These are phyloP conservation scores for Pseudochirops cupreus DNA, from an alignment of 2,797 vertebrate species.

Conservation along the genomic window DNA sequence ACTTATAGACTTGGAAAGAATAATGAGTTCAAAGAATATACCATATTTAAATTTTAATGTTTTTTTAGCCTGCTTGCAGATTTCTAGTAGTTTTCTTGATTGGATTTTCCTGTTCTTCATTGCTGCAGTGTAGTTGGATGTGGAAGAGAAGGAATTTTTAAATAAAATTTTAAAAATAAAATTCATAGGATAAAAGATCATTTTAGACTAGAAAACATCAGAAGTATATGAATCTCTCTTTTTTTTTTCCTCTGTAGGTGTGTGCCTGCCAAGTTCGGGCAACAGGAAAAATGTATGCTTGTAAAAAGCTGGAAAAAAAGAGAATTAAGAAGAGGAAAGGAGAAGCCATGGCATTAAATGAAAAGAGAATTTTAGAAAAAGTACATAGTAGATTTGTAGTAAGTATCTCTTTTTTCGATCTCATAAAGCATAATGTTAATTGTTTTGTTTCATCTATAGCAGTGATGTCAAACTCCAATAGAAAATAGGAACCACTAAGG, in stretches of 20 bases:
- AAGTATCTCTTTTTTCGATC: slow-evolving; percentile 86
- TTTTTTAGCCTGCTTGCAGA: not conserved
- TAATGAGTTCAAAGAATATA: not conserved
- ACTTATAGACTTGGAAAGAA: not conserved
- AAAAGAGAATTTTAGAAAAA: slow-evolving; percentile 97
- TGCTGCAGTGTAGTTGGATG: not conserved
- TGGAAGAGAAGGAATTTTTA: not conserved
- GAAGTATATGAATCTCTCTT: not conserved
- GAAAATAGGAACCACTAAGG: not conserved
- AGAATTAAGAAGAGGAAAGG: slow-evolving; percentile 96
- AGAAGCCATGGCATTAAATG: slow-evolving; percentile 96
- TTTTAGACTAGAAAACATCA: not conserved
- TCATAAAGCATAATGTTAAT: not conserved
- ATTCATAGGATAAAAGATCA: not conserved
- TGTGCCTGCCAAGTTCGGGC: slow-evolving; percentile 97
- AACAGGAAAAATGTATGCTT: slow-evolving; percentile 98
- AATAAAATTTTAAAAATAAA: not conserved
- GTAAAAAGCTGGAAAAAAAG: slow-evolving; percentile 98
- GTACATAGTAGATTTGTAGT: slow-evolving; percentile 98
- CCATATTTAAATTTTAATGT: not conserved
- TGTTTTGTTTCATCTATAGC: not conserved
- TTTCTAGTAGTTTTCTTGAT: not conserved
- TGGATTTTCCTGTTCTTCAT: not conserved
- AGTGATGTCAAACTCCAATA: not conserved
- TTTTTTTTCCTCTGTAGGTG: slow-evolving; percentile 85